Conservation (phyloP, 2,113 vertebrate genomes). For the Dicaeum eximium region DNA sequence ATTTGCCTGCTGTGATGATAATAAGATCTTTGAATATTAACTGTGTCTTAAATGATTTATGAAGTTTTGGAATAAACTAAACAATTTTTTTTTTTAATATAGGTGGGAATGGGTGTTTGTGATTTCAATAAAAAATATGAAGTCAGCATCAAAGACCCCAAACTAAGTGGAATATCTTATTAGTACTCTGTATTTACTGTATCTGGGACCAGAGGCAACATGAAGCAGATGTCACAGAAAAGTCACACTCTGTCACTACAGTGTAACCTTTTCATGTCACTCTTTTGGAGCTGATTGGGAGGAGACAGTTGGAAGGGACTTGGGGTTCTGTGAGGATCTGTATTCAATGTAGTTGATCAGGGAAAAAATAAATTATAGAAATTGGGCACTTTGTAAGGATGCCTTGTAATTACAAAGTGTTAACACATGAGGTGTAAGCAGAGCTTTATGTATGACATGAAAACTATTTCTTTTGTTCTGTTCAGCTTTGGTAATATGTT, state of each 20-base stretch:
- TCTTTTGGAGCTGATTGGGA: not conserved
- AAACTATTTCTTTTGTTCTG: not conserved
- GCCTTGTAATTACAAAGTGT: not conserved
- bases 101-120: not conserved
- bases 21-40: not conserved
- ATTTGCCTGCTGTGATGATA: not conserved
- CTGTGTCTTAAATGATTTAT: not conserved
- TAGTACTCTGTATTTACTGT: not conserved
- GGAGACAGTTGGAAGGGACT: not conserved
- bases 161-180: not conserved
- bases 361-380: not conserved
- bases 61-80: not conserved
- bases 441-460: not conserved
- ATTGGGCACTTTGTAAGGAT: not conserved
- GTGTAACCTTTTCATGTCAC: not conserved
- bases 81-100: not conserved
- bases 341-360: not conserved
- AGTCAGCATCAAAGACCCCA: not conserved
- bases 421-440: not conserved
- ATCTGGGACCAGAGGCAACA: not conserved
- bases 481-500: not conserved
- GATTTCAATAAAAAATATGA: not conserved
- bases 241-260: not conserved
- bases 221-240: not conserved
- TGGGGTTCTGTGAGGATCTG: fast-evolving